Evolutionary conservation across 2,797 vertebrate species (phyloP).

Genomic region (Petrocephalus schoutedeni): DNA sequence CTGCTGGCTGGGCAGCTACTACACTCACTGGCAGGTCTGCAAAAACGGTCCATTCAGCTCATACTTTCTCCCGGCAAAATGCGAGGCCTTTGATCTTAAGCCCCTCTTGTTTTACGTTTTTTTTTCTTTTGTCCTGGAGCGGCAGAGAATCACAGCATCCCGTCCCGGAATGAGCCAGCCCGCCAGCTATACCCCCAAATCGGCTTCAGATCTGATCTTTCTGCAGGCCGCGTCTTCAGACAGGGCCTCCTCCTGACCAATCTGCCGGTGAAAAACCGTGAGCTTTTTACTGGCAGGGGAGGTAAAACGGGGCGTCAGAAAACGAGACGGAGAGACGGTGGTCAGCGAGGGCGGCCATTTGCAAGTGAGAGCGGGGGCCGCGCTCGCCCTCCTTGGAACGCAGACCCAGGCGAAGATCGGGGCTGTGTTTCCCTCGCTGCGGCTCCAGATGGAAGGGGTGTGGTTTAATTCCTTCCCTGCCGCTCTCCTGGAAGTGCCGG

Average conservation of each 20-base stretch:
- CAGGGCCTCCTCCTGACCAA: not conserved
- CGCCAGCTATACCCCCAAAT: not conserved
- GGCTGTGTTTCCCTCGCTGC: not conserved
- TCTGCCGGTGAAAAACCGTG: not conserved
- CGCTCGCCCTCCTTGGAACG: not conserved
- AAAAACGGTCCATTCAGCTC: constrained; percentile 3
- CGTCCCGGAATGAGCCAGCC: not conserved
- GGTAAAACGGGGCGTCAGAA: not conserved
- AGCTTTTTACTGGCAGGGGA: not conserved
- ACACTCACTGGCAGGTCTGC: constrained; percentile 1
- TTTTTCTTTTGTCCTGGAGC: not conserved
- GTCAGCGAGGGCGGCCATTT: not conserved
- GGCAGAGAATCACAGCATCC: not conserved
- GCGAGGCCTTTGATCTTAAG: constrained; percentile 13
- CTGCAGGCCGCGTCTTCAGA: not conserved
- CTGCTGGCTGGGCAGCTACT: not conserved
- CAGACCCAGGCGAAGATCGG: not conserved
- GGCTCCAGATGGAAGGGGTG: constrained; percentile 43
- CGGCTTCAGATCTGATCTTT: constrained; percentile 11
- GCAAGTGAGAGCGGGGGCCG: not conserved
- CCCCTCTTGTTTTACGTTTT: not conserved
- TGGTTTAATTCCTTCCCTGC: constrained; percentile 34
- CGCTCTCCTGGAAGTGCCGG: constrained; percentile 36
- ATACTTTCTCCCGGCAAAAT: not conserved
- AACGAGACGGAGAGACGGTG: not conserved